A percentile compares a stretch with the other conserved stretches of the same genome.
These are phyloP conservation scores for Cyphomyrus plagiostoma DNA, from an alignment of 2,113 vertebrate species.

Conservation along the genomic window DNA sequence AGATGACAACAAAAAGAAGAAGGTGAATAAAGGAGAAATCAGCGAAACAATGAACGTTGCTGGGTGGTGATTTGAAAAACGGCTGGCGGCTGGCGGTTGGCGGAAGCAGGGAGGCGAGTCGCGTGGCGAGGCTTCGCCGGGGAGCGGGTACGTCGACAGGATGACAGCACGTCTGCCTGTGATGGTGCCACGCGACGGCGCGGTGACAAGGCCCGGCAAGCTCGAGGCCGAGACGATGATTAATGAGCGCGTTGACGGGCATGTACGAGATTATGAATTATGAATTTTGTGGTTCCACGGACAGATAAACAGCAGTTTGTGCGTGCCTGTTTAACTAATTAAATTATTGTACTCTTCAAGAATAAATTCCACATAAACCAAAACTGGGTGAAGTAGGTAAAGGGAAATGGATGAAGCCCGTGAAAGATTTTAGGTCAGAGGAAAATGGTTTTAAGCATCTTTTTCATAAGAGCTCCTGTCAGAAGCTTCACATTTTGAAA, in stretches of 20 bases:
- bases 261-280: conserved; percentile 4
- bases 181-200: neutral
- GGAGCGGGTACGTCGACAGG: neutral
- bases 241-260: neutral
- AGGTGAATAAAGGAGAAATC: neutral
- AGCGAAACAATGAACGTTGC: neutral
- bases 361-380: neutral
- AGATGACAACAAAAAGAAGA: neutral
- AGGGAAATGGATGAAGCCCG: neutral
- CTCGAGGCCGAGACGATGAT: neutral
- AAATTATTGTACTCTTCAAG: neutral
- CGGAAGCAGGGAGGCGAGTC: neutral
- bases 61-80: neutral
- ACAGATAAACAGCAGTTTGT: neutral
- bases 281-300: neutral
- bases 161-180: neutral
- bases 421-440: conserved; percentile 30
- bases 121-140: neutral
- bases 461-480: conserved; percentile 52
- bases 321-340: neutral
- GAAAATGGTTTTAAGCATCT: conserved; percentile 38
- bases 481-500: conserved; percentile 48
- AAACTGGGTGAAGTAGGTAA: neutral
- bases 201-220: neutral
- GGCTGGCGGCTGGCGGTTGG: neutral